These are phyloP conservation scores for Sarcophaga bullata DNA, from an alignment of 1,140 invertebrate species.

Conservation along the genomic window DNA sequence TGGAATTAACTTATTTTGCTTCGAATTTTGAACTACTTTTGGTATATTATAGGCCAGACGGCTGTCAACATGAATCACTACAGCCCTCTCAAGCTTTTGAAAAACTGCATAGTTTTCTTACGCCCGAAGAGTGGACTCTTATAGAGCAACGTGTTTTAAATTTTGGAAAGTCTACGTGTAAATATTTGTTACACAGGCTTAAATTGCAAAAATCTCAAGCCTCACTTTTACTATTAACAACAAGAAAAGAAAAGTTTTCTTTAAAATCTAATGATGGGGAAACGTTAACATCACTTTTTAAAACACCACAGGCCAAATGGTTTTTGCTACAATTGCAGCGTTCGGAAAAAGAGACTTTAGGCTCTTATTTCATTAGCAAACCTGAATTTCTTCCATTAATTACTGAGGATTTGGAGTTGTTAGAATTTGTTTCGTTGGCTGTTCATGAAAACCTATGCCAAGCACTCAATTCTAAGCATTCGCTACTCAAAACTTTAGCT, in stretches of 20 bases:
- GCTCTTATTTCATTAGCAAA: background rate
- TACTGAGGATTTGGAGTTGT: conserved; percentile 34
- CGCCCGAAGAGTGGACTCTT: conserved; percentile 53
- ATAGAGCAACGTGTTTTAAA: conserved; percentile 60
- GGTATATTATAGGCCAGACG: conserved; percentile 56
- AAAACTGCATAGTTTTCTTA: conserved; percentile 51
- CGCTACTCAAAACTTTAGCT: background rate
- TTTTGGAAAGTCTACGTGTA: conserved; percentile 55
- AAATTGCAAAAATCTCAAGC: conserved; percentile 49
- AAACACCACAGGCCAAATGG: conserved; percentile 32
- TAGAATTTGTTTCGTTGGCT: conserved; percentile 33
- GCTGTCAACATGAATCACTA: conserved; percentile 30
- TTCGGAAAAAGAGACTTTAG: background rate
- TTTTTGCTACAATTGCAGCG: background rate
- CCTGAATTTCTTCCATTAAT: background rate
- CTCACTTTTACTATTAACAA: background rate
- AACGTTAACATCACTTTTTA: background rate
- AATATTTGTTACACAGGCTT: conserved; percentile 53
- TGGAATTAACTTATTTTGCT: conserved; percentile 55
- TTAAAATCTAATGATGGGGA: background rate
- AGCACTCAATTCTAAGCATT: conserved; percentile 13
- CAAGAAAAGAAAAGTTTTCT: background rate
- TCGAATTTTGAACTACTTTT: conserved; percentile 52
- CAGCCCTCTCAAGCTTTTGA: background rate
- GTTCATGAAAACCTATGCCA: conserved; percentile 28